Conservation (phyloP, 2,888 invertebrate species). For the Dynastes tityus region DNA sequence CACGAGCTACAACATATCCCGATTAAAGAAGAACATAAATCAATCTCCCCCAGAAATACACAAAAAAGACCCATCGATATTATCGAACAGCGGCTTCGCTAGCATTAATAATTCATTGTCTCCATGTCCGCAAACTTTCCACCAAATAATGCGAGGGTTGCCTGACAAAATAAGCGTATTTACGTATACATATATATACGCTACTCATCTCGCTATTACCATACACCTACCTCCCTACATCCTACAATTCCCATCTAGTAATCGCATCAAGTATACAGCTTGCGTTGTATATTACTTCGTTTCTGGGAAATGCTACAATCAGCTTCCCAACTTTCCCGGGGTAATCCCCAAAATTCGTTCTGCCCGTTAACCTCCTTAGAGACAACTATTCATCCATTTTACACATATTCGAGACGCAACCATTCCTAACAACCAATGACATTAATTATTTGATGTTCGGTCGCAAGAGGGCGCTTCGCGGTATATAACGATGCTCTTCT, state of each 20-base stretch:
- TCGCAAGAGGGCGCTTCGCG: constrained; percentile 1
- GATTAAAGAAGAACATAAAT: constrained; percentile 21
- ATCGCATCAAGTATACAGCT: too few species aligned
- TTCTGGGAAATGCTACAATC: constrained; percentile 14
- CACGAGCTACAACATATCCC: neutral
- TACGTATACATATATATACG: neutral
- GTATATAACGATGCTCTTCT: constrained; percentile 11
- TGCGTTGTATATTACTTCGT: too few species aligned
- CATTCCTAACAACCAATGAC: constrained; percentile 26
- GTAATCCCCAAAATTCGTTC: neutral
- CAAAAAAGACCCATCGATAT: constrained; percentile 32
- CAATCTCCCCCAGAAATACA: constrained; percentile 4
- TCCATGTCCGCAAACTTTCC: constrained; percentile 15
- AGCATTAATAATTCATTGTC: constrained; percentile 39
- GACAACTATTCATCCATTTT: constrained; percentile 2
- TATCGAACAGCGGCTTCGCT: constrained; percentile 25
- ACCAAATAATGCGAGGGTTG: neutral
- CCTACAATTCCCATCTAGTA: too few species aligned
- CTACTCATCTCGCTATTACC: constrained; percentile 12
- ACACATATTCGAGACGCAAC: constrained; percentile 5
- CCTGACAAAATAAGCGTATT: constrained; percentile 4
- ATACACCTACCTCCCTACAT: neutral
- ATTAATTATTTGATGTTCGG: constrained; percentile 31
- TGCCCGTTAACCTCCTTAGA: neutral
- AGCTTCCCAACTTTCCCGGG: constrained; percentile 7